Evolutionary conservation across 2,888 invertebrate genomes (phyloP), one percentile per base, ranked within the genome.

Genomic region (Eumerus sabulonum): DNA sequence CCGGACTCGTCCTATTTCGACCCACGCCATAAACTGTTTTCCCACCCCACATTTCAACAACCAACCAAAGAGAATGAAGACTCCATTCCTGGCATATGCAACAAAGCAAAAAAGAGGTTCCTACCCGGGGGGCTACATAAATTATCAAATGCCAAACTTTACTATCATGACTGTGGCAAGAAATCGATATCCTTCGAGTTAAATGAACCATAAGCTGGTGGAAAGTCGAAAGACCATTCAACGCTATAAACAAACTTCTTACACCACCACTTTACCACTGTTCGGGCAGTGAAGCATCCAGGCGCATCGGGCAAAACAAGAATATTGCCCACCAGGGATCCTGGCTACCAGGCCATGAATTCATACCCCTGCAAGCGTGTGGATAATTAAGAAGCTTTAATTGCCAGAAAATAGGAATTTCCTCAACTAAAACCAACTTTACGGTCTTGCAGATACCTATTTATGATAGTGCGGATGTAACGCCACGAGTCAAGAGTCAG

Each of bases 141-240:
- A 63, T 68, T 67, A 79, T 73, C 51, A 72, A 79, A 68, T 79
- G 51, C 57, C 62, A 72, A 72, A 73, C 63, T 73, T 73, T 79
- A 79, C 68, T 73, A 73, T 77, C 47, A 57, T 73, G 67, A 62
- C 62, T n/a, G n/a, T n/a, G n/a, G n/a, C n/a, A n/a, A n/a, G n/a
- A n/a, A 62, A 71, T 72, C 76, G 60, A 72, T 71, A 71, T 35
- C 14, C 18, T 36, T 53, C 12, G 35, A 44, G 60, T 66, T 76
- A 71, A 76, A 71, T 66, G 76, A 66, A 60, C 48, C 64, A 71
- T 54, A 71, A 62, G 50, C 59, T n/a, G 36, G 36, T 53, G 53
- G 60, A 59, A 67, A 62, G 62, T 62, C 67, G 36, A 67, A 64
- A 60, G 45, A 60, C 9, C 44, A 60, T n/a, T n/a, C n/a, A n/a